These are phyloP conservation scores for Myzus persicae DNA, from an alignment of 1,140 invertebrate species.

Conservation along the genomic window DNA sequence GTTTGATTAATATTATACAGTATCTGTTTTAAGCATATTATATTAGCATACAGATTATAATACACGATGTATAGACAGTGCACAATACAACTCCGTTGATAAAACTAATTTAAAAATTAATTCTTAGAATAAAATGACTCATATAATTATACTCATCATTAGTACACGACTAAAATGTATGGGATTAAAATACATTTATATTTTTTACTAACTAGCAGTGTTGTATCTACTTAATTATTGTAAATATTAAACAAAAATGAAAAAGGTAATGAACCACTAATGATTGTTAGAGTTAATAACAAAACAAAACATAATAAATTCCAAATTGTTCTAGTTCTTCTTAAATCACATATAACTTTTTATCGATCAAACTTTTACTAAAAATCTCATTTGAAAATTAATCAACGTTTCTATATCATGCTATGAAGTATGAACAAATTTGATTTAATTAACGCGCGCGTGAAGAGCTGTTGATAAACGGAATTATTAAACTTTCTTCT, in stretches of 20 bases:
- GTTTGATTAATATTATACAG: not conserved
- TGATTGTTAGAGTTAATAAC: not conserved
- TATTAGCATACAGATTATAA: not conserved
- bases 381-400: not conserved
- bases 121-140: not conserved
- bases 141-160: not conserved
- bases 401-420: not conserved
- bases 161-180: not conserved
- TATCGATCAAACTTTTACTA: not conserved
- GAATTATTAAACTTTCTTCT: conserved; percentile 4
- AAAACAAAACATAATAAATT: not conserved
- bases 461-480: not conserved
- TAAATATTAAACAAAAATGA: not conserved
- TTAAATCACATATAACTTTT: not conserved
- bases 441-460: not conserved
- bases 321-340: not conserved
- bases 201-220: not conserved
- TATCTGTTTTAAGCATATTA: not conserved
- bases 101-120: not conserved
- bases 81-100: not conserved
- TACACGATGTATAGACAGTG: not conserved
- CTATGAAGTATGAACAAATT: not conserved
- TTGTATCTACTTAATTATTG: not conserved
- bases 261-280: not conserved
- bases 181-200: not conserved